Evolutionary conservation across 2,797 vertebrate genomes (phyloP), one percentile per base, ranked within the genome.

Genomic region (Varecia variegata): DNA sequence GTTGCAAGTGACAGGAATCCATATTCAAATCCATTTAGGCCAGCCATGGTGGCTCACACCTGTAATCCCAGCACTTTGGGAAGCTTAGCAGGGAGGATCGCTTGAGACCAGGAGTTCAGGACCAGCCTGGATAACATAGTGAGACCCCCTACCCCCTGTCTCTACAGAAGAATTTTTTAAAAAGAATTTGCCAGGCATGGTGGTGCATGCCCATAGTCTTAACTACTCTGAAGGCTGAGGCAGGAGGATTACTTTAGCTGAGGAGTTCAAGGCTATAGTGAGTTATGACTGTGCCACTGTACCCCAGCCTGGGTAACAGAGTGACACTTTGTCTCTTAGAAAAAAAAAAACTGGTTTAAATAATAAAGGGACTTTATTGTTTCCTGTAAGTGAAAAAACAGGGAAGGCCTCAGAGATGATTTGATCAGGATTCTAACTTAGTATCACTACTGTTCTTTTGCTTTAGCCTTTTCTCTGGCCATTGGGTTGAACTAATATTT

Each of bases 281-380:
- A 27, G 25, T 58, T 58, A 58, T 58, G 25, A 27, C 25, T 58
- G 23, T 58, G 56, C 56, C 56, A 58, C 56, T 58, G 23, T 58
- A 65, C 32, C 15, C 32, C 17, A 65, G 32, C 32, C 32, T 65
- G 17, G 32, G 62, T 65, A 17, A 65, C 17, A 65, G 62, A n/a
- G 32, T 65, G 32, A 65, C 32, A n/a, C 32, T 65, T 65, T 65
- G 32, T 65, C 32, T 65, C 62, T 65, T 65, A 30, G n/a, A 18
- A n/a, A 65, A 62, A 32, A 60, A 62, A n/a, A 65, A 65, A 18
- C 30, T 67, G 56, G n/a, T 65, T 93, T 68, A 70, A 70, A 86
- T 71, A 86, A 79, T 92, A 88, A 86, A 79, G 43, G 56, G 21
- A 79, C 40, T 93, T 93, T 56, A 56, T 73, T 82, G 32, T 65